Base-by-base conservation (phyloP, 2,888 invertebrate species). In the Rhingia rostrata region DNA sequence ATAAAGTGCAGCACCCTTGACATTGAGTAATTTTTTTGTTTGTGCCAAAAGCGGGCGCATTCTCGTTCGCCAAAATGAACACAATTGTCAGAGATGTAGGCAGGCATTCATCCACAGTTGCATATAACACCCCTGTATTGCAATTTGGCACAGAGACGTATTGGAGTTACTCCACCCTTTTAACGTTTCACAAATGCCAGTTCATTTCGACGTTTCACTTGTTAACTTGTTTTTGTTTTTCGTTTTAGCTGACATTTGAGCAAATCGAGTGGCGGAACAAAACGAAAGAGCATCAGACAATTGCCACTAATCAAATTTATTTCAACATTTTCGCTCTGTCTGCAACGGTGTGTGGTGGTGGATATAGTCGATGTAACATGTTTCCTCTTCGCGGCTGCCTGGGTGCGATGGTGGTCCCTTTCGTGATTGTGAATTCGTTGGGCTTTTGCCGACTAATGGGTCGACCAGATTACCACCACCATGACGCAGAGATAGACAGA, bases 251-350 rank as follows among this genome's bases (percentile, higher is more conserved):
- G 66, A 74, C 80, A 56, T 67, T 80, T 43, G 43, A 54, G 37
- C 41, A 60, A 53, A 49, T 41, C 33, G 61, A 64, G 39, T 63
- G 56, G 37, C 69, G 30, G 35, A 39, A 74, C 33, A 39, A 64
- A 63, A 64, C 43, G 4, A 82, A 60, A 64, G 51, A 66, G 35
- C 54, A 22, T 22, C 22, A 47, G 64, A 64, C 60, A 61, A 64
- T 66, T 70, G 60, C 66, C 66, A 67, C 82, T 77, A 82, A 82
- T 72, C 77, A 82, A 82, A 72, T 78, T 82, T 72, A 77, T 67
- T 82, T 60, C 77, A 69, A 60, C 58, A 56, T 78, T 70, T 75
- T 64, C 70, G 10, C 64, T 60, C 64, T 83, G 67, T 67, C 45
- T 9, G 41, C 30, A 22, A 35, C 35, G 41, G 33, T 39, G 61